Evolutionary conservation across 2,797 vertebrate species (phyloP).

Genomic region (Acanthornis magna): DNA sequence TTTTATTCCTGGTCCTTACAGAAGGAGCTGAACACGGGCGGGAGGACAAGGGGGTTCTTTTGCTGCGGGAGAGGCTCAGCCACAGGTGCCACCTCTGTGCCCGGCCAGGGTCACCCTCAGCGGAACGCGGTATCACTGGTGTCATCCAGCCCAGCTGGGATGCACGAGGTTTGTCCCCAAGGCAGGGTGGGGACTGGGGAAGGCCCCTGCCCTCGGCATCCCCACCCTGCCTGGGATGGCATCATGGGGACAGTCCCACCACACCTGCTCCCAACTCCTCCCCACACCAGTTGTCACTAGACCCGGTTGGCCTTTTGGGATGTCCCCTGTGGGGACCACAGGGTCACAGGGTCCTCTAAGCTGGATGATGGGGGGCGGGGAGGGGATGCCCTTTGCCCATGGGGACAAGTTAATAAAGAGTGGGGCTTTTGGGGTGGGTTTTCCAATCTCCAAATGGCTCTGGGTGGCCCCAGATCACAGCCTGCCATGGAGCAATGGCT

Average conservation of each 20-base stretch:
- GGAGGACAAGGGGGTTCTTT: neutral
- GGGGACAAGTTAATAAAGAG: neutral
- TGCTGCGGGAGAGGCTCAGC: neutral
- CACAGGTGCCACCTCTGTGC: neutral
- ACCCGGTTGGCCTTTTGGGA: neutral
- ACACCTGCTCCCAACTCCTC: neutral
- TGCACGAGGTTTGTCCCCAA: neutral
- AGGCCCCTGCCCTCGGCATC: neutral
- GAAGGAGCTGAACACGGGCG: neutral
- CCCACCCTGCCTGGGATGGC: fast-evolving
- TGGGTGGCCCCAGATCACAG: fast-evolving
- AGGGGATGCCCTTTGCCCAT: neutral
- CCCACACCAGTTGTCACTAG: neutral
- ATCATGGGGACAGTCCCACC: neutral
- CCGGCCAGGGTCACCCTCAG: neutral
- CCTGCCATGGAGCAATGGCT: neutral
- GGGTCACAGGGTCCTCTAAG: neutral
- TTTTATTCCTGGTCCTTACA: constrained; percentile 29
- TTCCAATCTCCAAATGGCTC: neutral
- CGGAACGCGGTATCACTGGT: fast-evolving
- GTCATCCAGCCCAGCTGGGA: constrained; percentile 37
- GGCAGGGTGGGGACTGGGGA: neutral
- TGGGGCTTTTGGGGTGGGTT: neutral
- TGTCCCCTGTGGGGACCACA: neutral
- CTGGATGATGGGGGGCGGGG: neutral